phyloP scores from a whole-genome alignment of 2,888 invertebrate species.

The Himalopsyche kuldschensis region DNA sequence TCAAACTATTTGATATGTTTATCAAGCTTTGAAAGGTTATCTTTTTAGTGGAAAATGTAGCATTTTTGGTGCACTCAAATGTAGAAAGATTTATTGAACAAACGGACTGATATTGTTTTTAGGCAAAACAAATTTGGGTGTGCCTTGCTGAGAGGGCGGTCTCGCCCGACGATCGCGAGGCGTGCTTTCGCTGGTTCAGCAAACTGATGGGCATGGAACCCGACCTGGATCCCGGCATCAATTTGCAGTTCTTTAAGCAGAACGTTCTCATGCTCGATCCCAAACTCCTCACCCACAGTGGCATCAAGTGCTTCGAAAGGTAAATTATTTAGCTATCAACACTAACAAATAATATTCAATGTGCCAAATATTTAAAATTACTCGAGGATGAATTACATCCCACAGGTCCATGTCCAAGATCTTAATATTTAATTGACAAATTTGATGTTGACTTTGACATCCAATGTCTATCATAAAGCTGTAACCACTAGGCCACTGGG shows the following conservation, averaged over 20 bases:
- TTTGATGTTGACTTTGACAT: no score
- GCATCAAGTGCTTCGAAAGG: conserved; percentile 85
- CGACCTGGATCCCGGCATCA: conserved; percentile 93
- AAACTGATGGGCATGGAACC: conserved; percentile 97
- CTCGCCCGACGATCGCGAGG: conserved; percentile 89
- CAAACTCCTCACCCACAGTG: conserved; percentile 87
- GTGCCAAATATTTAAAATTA: no score
- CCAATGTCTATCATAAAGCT: no score
- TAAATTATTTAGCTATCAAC: conserved; percentile 42
- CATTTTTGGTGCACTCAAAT: neutral
- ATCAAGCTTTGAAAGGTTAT: no score
- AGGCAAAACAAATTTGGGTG: conserved; percentile 95
- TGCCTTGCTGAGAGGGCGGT: conserved; percentile 93
- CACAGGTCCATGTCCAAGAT: no score
- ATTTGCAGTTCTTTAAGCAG: conserved; percentile 93
- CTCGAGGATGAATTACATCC: no score
- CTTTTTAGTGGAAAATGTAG: no score
- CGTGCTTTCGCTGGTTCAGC: conserved; percentile 98
- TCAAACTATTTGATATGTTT: no score
- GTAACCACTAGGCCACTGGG: no score
- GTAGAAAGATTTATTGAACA: neutral
- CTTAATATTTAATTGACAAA: no score
- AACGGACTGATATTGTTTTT: conserved; percentile 1
- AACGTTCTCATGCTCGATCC: conserved; percentile 93
- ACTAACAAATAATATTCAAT: no score